Conservation (phyloP, 1,140 invertebrate species). For the Drosophila simulans region DNA sequence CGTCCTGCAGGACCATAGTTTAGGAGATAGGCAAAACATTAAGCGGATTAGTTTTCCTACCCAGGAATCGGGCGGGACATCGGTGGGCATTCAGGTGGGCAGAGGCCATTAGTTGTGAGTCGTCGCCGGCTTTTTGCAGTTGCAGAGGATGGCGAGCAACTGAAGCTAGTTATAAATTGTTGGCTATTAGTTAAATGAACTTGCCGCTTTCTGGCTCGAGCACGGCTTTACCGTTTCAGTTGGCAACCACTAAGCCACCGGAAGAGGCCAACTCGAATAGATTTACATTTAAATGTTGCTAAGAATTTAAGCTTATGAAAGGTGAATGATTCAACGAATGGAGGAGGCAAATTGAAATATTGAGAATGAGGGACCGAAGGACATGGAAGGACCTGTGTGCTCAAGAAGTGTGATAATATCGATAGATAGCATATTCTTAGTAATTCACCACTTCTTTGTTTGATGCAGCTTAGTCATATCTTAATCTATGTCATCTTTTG, state of each 20-base stretch:
- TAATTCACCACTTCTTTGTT: not conserved
- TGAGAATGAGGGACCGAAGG: not conserved
- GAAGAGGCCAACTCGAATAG: constrained; percentile 47
- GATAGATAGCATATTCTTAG: not conserved
- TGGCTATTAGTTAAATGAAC: constrained; percentile 82
- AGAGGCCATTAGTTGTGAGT: constrained; percentile 69
- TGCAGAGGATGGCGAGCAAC: constrained; percentile 7
- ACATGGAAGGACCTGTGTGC: not conserved
- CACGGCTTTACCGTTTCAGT: constrained; percentile 41
- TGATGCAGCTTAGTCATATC: too few relatives aligned
- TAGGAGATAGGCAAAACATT: constrained; percentile 76
- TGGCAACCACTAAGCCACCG: constrained; percentile 51
- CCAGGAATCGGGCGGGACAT: constrained; percentile 10
- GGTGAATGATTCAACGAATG: constrained; percentile 22
- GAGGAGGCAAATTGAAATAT: constrained; percentile 1
- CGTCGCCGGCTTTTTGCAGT: constrained; percentile 32
- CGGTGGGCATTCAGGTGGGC: constrained; percentile 38
- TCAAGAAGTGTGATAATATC: constrained; percentile 14
- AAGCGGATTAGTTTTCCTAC: constrained; percentile 76
- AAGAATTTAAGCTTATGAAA: constrained; percentile 41
- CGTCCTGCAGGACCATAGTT: constrained; percentile 53
- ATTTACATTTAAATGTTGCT: constrained; percentile 47
- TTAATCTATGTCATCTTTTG: too few relatives aligned
- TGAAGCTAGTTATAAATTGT: constrained; percentile 73
- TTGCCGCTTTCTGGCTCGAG: constrained; percentile 63